These are phyloP conservation scores for Manis javanica DNA, from an alignment of 2,797 vertebrate genomes.

Conservation along the genomic window DNA sequence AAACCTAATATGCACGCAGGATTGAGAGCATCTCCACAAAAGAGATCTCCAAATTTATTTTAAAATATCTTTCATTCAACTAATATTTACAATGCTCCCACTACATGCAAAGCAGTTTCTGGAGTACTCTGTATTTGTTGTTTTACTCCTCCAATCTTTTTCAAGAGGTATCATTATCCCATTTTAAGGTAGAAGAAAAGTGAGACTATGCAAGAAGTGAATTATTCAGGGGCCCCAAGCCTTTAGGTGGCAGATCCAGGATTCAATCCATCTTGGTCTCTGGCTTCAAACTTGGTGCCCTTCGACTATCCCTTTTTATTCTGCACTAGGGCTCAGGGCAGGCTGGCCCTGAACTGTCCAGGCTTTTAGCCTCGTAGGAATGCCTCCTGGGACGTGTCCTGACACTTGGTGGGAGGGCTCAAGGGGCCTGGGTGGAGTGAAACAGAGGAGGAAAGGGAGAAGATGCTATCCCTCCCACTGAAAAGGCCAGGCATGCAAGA, in stretches of 20 bases:
- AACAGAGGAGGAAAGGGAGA: background rate
- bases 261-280: background rate
- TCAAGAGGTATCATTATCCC: background rate
- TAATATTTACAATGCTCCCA: slow-evolving; percentile 40
- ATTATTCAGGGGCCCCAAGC: background rate
- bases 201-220: background rate
- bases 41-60: slow-evolving; percentile 54
- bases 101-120: background rate
- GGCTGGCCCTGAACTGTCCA: background rate
- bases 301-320: background rate
- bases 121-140: background rate
- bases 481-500: background rate
- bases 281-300: background rate
- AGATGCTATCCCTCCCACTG: background rate
- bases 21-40: slow-evolving; percentile 56
- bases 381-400: background rate
- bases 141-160: background rate
- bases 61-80: slow-evolving; percentile 34
- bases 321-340: background rate
- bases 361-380: background rate
- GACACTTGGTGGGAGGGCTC: background rate
- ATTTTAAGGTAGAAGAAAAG: background rate
- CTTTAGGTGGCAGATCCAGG: background rate
- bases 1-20: slow-evolving; percentile 63
- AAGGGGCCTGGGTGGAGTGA: background rate